Evolutionary conservation across 2,888 invertebrate genomes (phyloP).

Genomic region (Cloeon dipterum): DNA sequence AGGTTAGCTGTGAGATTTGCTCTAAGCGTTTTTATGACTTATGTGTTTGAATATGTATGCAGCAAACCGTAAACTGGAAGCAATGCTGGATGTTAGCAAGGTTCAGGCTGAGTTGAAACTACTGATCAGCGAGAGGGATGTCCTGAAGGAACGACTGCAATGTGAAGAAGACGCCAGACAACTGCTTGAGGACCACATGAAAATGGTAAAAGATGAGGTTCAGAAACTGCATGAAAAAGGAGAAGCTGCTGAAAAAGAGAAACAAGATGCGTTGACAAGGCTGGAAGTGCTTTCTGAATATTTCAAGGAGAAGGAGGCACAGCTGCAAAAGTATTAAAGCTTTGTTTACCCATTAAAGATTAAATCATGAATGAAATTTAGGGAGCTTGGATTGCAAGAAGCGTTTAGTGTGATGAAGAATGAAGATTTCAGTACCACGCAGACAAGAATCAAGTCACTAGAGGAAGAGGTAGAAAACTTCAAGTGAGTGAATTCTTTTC

Average conservation of each 20-base stretch:
- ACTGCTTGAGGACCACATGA: constrained; percentile 16
- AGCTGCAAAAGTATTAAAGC: constrained; percentile 56
- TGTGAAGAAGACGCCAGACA: constrained; percentile 19
- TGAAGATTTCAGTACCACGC: constrained; percentile 57
- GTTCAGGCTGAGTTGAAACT: constrained; percentile 32
- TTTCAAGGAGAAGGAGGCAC: constrained; percentile 73
- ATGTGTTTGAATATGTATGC: not conserved
- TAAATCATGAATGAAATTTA: constrained; percentile 14
- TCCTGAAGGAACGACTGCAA: constrained; percentile 21
- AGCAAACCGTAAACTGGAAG: constrained; percentile 12
- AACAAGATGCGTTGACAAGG: constrained; percentile 55
- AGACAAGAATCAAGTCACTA: constrained; percentile 51
- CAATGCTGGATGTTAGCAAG: constrained; percentile 28
- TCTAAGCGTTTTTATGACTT: not conserved
- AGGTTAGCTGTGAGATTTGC: constrained; percentile 12
- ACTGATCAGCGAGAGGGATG: constrained; percentile 26
- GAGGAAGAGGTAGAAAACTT: constrained; percentile 58
- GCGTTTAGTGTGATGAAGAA: constrained; percentile 56
- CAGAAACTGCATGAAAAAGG: constrained; percentile 29
- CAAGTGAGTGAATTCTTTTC: constrained; percentile 28
- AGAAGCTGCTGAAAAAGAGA: constrained; percentile 40
- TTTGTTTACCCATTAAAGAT: too few relatives aligned
- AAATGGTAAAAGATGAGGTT: constrained; percentile 22
- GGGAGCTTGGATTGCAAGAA: constrained; percentile 53
- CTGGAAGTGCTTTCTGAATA: constrained; percentile 70